Base-by-base conservation (phyloP, 64 coral and sea anemone genomes). In the Stichodactyla helianthus region DNA sequence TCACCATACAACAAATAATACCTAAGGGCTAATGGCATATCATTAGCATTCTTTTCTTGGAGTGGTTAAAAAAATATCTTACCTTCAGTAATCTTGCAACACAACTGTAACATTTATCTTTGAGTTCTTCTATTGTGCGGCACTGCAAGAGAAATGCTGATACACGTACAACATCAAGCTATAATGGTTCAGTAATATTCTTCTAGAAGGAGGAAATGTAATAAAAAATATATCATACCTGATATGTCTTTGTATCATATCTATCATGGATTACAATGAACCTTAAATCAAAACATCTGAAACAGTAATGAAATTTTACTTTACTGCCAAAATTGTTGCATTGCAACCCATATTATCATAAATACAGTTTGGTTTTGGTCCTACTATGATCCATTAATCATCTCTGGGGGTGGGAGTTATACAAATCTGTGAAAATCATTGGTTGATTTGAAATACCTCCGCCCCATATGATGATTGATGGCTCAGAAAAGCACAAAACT, bases 191-290 rank as follows among this genome's bases (percentile, higher is more conserved):
- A 44, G 4, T 44, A 44, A n/a, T n/a, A n/a, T n/a, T n/a, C n/a
- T 44, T 44, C 35, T 44, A 44, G 35, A 44, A 44, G 35, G 35
- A 44, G 35, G 1, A 44, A 44, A 44, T 44, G 35, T 44, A 44
- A 44, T 44, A 3, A 44, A n/a, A 16, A 22, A n/a, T 0, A 77
- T 71, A 85, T 18, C n/a, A 50, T 88, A 98, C 96, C 96, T 98
- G 93, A 55, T 82, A 92, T 53, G 89, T 94, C 63, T 98, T 92
- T 71, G 71, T 92, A 67, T 98, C 96, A 95, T 90, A 98, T 89
- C 96, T 90, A 79, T 98, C 96, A 86, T 98, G 90, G 56, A 98
- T 93, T 18, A 94, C 88, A 81, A 94, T 86, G 50, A 98, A 98
- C 27, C 96, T 87, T 51, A 98, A 87, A 86, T 98, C 96, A 88